phyloP scores from a whole-genome alignment of 2,113 vertebrate species.

The Sapayoa aenigma region DNA sequence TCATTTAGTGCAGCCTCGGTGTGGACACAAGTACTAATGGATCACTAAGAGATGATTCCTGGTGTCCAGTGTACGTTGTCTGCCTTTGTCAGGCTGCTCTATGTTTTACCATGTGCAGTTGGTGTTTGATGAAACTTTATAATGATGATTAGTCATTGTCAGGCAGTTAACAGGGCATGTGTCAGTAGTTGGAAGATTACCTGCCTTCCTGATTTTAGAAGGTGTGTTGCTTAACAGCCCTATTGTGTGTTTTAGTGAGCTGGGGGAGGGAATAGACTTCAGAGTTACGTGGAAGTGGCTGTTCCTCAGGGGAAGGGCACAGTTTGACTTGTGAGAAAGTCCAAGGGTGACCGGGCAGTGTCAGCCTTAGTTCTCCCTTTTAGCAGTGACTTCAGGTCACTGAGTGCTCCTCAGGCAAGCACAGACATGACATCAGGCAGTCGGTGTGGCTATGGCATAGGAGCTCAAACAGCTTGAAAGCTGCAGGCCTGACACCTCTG shows the following conservation, averaged over 20 bases:
- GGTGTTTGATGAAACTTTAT: neutral
- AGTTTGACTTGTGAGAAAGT: neutral
- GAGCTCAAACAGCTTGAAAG: constrained; percentile 15
- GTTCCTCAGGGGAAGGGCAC: neutral
- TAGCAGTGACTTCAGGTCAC: neutral
- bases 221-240: rapidly evolving
- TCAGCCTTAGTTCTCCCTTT: neutral
- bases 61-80: neutral
- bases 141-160: neutral
- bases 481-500: constrained; percentile 16
- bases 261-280: neutral
- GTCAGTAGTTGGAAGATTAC: neutral
- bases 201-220: neutral
- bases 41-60: neutral
- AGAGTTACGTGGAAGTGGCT: neutral
- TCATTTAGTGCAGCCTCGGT: neutral
- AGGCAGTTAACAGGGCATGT: neutral
- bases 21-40: rapidly evolving
- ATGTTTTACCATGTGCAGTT: neutral
- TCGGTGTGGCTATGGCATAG: neutral
- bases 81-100: neutral
- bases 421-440: neutral
- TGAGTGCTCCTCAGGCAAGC: neutral
- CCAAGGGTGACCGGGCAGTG: neutral
- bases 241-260: neutral